Base-by-base conservation (phyloP, 2,113 vertebrate species). In the Muntiacus reevesi region DNA sequence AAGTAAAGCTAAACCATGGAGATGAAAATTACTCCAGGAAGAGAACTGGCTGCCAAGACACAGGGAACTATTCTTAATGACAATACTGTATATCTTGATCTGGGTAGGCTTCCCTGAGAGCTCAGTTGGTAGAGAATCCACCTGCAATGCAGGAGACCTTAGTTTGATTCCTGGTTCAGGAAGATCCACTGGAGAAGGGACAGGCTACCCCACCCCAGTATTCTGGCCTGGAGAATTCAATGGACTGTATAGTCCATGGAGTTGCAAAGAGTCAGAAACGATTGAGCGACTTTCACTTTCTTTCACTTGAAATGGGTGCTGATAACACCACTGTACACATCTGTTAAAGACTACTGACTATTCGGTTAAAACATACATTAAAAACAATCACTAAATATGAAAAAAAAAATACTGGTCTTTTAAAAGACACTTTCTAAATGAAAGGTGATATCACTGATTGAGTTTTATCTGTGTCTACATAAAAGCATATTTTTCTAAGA, bases 381-480 rank as follows among this genome's bases (percentile, higher is more conserved):
- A 92, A 94, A 92, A 83, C 10, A 88, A 84, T 85, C 40, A 90
- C 6, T 87, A 93, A 92, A 93, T 9, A 30, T 52, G 25, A 90
- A 90, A 33, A 23, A 33, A 23, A 84, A 91, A n/a, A 9, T 33
- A 93, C 74, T 83, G 4, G 36, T 21, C 57, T 64, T 92, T 81
- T 92, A 50, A 40, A 94, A 62, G 78, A 30, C 28, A 47, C 40
- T 79, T 95, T 87, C 54, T 64, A 92, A 92, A 59, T 45, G 45
- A 13, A 89, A 64, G 13, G 78, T 92, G 40, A 3, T 67, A 95
- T 30, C 12, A 9, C 52, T 89, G 78, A 89, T 84, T 94, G 79
- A 52, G 16, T 89, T 86, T 97, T 95, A 86, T n/a, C 79, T 90
- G 27, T 50, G 55, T 93, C 36, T 95, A 71, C 40, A 95, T 25